Conservation (phyloP, 2,797 vertebrate species). For the Malurus leucopterus region DNA sequence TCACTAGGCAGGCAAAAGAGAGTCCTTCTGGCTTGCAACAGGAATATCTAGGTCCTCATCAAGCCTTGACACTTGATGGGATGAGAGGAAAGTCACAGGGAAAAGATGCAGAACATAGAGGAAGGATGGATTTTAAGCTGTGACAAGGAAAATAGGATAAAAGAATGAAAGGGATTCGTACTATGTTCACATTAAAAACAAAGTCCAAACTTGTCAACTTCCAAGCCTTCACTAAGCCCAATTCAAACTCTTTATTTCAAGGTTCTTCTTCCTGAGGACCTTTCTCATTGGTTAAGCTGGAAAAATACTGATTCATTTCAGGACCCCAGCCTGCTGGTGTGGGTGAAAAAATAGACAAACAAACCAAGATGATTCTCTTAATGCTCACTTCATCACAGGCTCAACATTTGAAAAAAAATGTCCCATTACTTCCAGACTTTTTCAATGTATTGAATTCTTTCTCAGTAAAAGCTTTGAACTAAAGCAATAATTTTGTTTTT, state of each 20-base stretch:
- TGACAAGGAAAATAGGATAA: background rate
- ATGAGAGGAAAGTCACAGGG: background rate
- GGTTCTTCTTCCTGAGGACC: background rate
- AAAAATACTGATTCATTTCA: background rate
- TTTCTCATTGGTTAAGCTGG: background rate
- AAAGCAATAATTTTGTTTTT: background rate
- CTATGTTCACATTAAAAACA: background rate
- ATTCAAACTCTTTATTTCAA: background rate
- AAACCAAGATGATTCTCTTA: background rate
- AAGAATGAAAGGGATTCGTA: background rate
- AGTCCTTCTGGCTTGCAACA: background rate
- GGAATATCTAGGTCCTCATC: background rate
- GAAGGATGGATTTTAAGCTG: background rate
- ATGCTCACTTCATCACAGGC: background rate
- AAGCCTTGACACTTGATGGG: background rate
- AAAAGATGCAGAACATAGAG: background rate
- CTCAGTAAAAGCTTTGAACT: background rate
- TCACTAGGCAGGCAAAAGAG: background rate
- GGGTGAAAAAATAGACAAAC: background rate
- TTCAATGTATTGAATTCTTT: background rate
- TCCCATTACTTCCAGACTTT: background rate
- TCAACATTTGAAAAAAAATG: background rate
- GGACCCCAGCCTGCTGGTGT: rapidly evolving
- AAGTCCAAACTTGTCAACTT: background rate
- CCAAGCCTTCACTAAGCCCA: background rate